These are phyloP conservation scores for Thaumatotibia leucotreta DNA, from an alignment of 1,140 invertebrate species.

Conservation along the genomic window DNA sequence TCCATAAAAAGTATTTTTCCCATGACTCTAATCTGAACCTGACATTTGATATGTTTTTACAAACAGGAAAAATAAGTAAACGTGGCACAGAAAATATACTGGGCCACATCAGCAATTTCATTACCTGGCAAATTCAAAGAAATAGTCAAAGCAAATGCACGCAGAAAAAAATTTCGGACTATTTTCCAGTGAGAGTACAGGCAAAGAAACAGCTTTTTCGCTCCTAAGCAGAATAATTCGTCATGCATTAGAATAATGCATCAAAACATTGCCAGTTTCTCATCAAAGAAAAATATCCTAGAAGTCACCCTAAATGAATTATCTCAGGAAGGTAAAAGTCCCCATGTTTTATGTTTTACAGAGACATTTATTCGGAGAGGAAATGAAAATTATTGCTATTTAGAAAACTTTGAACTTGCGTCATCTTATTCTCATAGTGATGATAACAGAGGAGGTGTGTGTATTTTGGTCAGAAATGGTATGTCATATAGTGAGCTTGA, in stretches of 20 bases:
- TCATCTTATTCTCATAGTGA: background rate
- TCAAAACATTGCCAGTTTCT: no score
- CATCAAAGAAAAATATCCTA: background rate
- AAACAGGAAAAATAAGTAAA: background rate
- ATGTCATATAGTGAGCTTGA: background rate
- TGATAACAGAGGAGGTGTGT: background rate
- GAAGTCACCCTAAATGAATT: conserved; percentile 1
- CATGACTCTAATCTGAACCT: background rate
- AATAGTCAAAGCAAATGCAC: background rate
- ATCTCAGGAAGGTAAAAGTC: background rate
- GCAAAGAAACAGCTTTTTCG: background rate
- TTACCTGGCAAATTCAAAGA: background rate
- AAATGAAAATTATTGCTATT: background rate
- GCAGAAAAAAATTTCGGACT: background rate
- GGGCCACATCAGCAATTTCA: background rate
- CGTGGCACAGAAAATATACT: background rate
- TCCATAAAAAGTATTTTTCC: background rate
- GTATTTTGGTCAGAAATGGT: background rate
- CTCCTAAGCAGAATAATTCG: background rate
- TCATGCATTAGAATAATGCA: conserved; percentile 6
- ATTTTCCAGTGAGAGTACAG: background rate
- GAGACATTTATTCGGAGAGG: background rate
- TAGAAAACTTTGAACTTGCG: background rate
- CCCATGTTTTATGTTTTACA: background rate
- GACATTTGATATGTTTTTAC: background rate